Evolutionary conservation across 2,888 invertebrate genomes (phyloP), one percentile per base, ranked within the genome.

Genomic region (Baronia brevicornis): DNA sequence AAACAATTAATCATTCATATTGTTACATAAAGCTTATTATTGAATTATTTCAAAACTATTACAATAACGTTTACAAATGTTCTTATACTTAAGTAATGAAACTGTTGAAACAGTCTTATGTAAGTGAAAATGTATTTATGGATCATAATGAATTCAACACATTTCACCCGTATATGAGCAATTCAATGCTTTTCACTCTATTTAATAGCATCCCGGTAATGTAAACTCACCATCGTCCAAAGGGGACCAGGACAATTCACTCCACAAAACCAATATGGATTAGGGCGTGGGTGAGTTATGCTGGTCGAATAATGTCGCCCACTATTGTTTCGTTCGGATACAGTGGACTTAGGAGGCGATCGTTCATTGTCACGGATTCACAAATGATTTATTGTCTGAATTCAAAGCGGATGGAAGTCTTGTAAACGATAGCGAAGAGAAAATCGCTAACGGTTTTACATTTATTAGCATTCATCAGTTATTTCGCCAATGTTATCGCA

Each of bases 11-110:
- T n/a, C n/a, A n/a, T n/a, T n/a, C n/a, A n/a, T n/a, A n/a, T n/a
- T n/a, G n/a, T n/a, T n/a, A n/a, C n/a, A n/a, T n/a, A n/a, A n/a
- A n/a, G n/a, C n/a, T n/a, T n/a, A n/a, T 24, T 11, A 13, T 6
- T 14, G 23, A 22, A n/a, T 11, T 14, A 22, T 36, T 35, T 36
- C 29, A 31, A 31, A 36, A 31, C 18, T 26, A 10, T 7, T 36
- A 22, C 10, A 31, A 31, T 36, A 31, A 36, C 24, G 24, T 36
- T 36, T 31, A 36, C 18, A 27, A 23, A n/a, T n/a, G n/a, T 13
- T 31, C 36, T 27, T 31, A 31, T 12, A 12, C 27, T 5, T 13
- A 23, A n/a, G 10, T 7, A 28, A 23, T 27, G n/a, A n/a, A n/a
- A n/a, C n/a, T n/a, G 26, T 28, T 28, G 13, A 8, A 27, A 36